A percentile compares a stretch with the other conserved stretches of the same genome.
Evolutionary conservation across 2,797 vertebrate genomes (phyloP).

Genomic region (Sphenodon punctatus): DNA sequence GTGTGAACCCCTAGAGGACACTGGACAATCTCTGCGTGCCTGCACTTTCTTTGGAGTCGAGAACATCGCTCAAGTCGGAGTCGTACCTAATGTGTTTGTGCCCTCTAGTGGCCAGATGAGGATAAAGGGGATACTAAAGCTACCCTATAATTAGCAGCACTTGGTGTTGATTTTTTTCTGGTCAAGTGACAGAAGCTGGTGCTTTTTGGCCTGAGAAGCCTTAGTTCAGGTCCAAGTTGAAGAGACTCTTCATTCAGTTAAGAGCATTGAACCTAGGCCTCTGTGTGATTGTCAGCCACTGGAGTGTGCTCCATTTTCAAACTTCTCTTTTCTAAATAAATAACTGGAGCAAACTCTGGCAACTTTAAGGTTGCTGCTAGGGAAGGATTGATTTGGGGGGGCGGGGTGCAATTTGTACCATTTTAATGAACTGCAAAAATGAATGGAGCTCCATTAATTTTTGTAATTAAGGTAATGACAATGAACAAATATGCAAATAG

Average conservation of each 20-base stretch:
- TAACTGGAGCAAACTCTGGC: background rate
- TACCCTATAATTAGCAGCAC: background rate
- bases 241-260: background rate
- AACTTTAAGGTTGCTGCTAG: background rate
- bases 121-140: constrained; percentile 2
- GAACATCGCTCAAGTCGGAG: background rate
- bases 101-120: constrained; percentile 4
- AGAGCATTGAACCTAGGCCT: background rate
- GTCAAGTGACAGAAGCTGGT: background rate
- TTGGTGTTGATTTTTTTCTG: constrained; percentile 6
- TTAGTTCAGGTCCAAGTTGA: background rate
- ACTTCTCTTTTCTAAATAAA: background rate
- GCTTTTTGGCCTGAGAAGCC: background rate
- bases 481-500: too few relatives aligned
- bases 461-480: too few relatives aligned
- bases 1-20: background rate
- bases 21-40: background rate
- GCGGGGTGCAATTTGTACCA: too few relatives aligned
- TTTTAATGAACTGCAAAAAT: too few relatives aligned
- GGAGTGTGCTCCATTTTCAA: background rate
- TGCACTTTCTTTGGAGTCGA: constrained; percentile 39
- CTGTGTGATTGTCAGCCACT: background rate
- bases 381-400: background rate
- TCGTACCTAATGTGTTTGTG: background rate
- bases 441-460: too few relatives aligned